These are phyloP conservation scores for Dryocosmus kuriphilus DNA, from an alignment of 2,888 invertebrate genomes.

Conservation along the genomic window DNA sequence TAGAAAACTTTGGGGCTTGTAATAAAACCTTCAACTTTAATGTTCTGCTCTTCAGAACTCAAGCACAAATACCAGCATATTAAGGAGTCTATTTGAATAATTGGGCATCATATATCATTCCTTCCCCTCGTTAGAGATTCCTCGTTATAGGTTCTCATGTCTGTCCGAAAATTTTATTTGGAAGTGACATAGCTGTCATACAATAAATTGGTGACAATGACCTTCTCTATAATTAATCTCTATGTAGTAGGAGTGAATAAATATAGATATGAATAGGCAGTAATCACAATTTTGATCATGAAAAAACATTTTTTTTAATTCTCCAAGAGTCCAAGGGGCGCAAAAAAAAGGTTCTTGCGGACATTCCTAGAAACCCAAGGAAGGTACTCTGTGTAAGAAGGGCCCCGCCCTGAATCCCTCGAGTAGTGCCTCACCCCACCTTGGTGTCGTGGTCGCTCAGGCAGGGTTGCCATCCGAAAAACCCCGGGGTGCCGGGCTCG, in stretches of 20 bases:
- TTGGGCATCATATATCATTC: slow-evolving; percentile 12
- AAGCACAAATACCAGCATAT: not conserved
- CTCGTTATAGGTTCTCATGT: slow-evolving; percentile 6
- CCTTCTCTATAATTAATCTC: not conserved
- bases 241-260: not conserved
- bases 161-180: slow-evolving; percentile 10
- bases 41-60: not conserved
- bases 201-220: not conserved
- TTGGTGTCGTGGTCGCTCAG: slow-evolving; percentile 52
- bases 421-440: slow-evolving; percentile 47
- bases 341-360: not conserved
- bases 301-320: not conserved
- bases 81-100: slow-evolving; percentile 4
- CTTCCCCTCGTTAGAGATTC: not conserved
- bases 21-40: not conserved
- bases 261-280: not conserved
- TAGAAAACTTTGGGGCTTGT: too few species aligned
- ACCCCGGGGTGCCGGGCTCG: slow-evolving; percentile 59
- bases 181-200: not conserved
- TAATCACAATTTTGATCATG: not conserved
- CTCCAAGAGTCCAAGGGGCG: not conserved
- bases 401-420: slow-evolving; percentile 64
- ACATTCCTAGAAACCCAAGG: slow-evolving; percentile 21
- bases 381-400: slow-evolving; percentile 41
- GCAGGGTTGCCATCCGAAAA: slow-evolving; percentile 61